phyloP scores from a whole-genome alignment of 1,140 invertebrate genomes.

The Cylas formicarius region DNA sequence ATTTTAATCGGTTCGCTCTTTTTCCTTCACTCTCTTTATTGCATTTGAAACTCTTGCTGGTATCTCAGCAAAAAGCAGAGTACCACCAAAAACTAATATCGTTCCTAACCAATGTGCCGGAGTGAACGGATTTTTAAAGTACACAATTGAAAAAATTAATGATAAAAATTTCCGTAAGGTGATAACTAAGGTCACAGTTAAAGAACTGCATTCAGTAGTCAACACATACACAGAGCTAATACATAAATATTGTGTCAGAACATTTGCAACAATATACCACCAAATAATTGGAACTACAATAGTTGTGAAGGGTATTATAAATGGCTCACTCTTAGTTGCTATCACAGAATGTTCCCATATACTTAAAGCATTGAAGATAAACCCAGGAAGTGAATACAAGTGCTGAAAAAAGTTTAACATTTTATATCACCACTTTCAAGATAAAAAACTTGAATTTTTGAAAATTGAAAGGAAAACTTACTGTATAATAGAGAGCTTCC shows the following conservation, averaged over 20 bases:
- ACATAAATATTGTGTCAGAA: conserved; percentile 90
- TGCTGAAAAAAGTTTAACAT: conserved; percentile 53
- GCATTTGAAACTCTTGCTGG: conserved; percentile 18
- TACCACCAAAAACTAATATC: conserved; percentile 84
- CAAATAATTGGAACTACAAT: conserved; percentile 64
- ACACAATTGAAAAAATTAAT: conserved; percentile 89
- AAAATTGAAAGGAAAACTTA: conserved; percentile 35
- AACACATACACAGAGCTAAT: conserved; percentile 91
- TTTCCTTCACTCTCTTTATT: too few species aligned
- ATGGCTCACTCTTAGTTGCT: conserved; percentile 50
- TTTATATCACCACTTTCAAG: conserved; percentile 6
- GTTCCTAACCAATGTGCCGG: conserved; percentile 89
- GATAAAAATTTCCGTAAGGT: conserved; percentile 94
- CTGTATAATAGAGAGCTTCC: conserved; percentile 91
- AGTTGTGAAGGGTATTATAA: conserved; percentile 44
- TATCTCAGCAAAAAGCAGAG: conserved; percentile 85
- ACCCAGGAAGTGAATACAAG: conserved; percentile 79
- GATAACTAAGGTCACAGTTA: conserved; percentile 93
- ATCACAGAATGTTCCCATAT: conserved; percentile 64
- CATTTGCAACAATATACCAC: conserved; percentile 76
- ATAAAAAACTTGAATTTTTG: conserved; percentile 5
- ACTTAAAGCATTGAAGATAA: conserved; percentile 66
- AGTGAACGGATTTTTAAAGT: conserved; percentile 94
- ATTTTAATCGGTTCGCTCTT: too few species aligned
- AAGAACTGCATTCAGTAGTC: conserved; percentile 86